These are phyloP conservation scores for Crypturellus undulatus DNA, from an alignment of 2,113 vertebrate genomes.

Conservation along the genomic window DNA sequence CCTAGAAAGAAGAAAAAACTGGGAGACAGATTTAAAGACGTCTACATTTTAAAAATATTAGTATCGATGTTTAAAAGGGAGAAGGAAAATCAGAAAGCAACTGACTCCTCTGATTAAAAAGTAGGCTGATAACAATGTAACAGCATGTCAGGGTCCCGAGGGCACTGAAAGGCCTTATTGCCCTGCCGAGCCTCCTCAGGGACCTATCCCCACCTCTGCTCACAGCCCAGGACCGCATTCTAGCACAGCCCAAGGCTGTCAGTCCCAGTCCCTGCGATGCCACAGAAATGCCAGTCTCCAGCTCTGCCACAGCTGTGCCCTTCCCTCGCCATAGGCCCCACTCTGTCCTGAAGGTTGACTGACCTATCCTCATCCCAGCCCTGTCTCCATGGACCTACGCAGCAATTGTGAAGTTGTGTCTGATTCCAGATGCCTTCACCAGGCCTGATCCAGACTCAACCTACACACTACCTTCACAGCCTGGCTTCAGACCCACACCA, in stretches of 20 bases:
- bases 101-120: background rate
- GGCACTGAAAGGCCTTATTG: background rate
- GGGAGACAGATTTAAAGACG: background rate
- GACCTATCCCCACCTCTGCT: too few species aligned
- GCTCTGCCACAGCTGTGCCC: background rate
- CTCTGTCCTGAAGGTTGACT: background rate
- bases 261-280: background rate
- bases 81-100: background rate
- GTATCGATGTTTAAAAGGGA: background rate
- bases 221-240: background rate
- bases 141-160: background rate
- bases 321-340: background rate
- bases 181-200: fast-evolving
- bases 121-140: background rate
- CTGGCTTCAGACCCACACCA: too few species aligned
- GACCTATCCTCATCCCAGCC: background rate
- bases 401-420: too few species aligned
- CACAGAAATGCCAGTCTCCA: background rate
- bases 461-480: too few species aligned
- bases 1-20: background rate
- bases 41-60: background rate
- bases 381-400: background rate
- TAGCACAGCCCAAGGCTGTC: background rate
- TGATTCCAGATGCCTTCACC: too few species aligned
- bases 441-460: too few species aligned